Evolutionary conservation across 2,113 vertebrate genomes (phyloP).

Genomic region (Neotoma lepida): DNA sequence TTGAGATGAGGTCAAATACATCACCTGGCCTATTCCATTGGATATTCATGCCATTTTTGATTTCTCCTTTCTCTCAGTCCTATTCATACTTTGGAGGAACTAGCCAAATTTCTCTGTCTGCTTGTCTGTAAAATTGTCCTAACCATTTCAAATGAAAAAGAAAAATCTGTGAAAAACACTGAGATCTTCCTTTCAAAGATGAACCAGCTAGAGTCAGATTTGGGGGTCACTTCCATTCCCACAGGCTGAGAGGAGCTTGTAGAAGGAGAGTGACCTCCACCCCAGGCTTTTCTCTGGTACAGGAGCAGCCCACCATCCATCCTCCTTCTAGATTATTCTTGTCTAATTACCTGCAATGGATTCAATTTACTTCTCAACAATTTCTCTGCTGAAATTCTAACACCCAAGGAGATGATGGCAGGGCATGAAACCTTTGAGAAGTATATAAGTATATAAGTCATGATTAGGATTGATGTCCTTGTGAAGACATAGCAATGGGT

Average conservation of each 20-base stretch:
- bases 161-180: slow-evolving; percentile 13
- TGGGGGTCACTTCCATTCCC: not conserved
- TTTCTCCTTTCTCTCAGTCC: slow-evolving; percentile 4
- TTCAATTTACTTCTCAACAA: not conserved
- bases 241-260: not conserved
- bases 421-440: not conserved
- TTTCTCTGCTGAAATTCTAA: not conserved
- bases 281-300: not conserved
- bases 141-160: slow-evolving; percentile 30
- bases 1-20: slow-evolving; percentile 19
- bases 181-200: slow-evolving; percentile 44
- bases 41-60: slow-evolving; percentile 24
- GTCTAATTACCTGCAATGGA: not conserved
- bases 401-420: not conserved
- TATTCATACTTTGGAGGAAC: slow-evolving; percentile 32
- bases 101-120: slow-evolving; percentile 18
- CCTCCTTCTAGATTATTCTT: not conserved
- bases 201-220: slow-evolving; percentile 29
- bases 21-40: not conserved
- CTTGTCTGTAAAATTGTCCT: slow-evolving; percentile 39
- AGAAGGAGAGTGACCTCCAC: not conserved
- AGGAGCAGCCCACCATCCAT: not conserved
- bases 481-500: not conserved
- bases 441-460: not conserved
- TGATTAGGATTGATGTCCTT: not conserved